Evolutionary conservation across 1,140 invertebrate species (phyloP).

Genomic region (Neodiprion fabricii): DNA sequence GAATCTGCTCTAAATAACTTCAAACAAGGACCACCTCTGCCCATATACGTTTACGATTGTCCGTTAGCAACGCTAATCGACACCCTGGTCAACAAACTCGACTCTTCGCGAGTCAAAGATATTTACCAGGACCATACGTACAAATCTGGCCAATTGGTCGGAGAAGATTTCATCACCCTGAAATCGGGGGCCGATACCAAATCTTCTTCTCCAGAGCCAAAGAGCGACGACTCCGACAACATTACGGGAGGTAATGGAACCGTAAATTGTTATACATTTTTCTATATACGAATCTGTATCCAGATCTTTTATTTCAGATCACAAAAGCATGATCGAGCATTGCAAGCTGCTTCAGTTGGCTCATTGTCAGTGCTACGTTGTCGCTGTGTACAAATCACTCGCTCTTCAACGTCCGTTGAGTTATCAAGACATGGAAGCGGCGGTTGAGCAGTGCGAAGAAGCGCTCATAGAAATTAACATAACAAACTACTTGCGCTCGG

Average conservation of each 20-base stretch:
- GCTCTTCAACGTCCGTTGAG: slow-evolving; percentile 67
- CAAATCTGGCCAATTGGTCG: slow-evolving; percentile 48
- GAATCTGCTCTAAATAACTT: slow-evolving; percentile 37
- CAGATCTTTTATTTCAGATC: slow-evolving; percentile 45
- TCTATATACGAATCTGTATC: not conserved
- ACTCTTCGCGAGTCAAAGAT: slow-evolving; percentile 56
- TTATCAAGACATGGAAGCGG: slow-evolving; percentile 72
- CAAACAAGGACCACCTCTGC: slow-evolving; percentile 58
- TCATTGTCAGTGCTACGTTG: slow-evolving; percentile 74
- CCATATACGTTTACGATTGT: slow-evolving; percentile 77
- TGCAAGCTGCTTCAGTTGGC: slow-evolving; percentile 67
- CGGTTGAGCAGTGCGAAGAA: slow-evolving; percentile 79
- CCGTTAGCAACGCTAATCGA: slow-evolving; percentile 67
- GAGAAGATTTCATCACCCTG: slow-evolving; percentile 54
- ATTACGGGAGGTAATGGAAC: slow-evolving; percentile 42
- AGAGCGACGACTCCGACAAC: slow-evolving; percentile 60
- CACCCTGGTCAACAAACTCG: slow-evolving; percentile 63
- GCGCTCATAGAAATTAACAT: slow-evolving; percentile 75
- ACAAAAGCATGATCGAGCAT: slow-evolving; percentile 66
- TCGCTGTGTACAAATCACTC: slow-evolving; percentile 70
- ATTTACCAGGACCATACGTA: slow-evolving; percentile 64
- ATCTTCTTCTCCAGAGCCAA: slow-evolving; percentile 54
- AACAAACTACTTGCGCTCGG: slow-evolving; percentile 70
- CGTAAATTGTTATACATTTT: not conserved
- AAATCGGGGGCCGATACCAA: slow-evolving; percentile 54